These are phyloP conservation scores for Buceros bicornis DNA, from an alignment of 2,797 vertebrate species.

Conservation along the genomic window DNA sequence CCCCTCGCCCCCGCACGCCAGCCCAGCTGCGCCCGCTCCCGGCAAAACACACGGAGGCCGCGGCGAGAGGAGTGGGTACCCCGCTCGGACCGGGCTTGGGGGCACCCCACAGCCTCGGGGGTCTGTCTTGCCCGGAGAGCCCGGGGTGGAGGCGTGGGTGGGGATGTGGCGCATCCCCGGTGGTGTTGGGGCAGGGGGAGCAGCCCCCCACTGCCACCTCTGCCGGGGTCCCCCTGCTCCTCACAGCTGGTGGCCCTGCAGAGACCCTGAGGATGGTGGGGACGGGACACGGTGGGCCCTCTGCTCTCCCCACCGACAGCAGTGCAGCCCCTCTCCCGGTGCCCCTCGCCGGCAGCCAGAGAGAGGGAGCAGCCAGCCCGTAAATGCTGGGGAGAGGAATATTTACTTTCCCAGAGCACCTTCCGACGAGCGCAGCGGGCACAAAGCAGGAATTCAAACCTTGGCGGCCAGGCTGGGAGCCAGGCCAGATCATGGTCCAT, in stretches of 20 bases:
- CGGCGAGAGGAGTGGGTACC: background rate
- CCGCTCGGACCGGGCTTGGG: rapidly evolving
- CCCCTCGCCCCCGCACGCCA: slow-evolving; percentile 44
- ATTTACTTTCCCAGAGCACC: slow-evolving; percentile 71
- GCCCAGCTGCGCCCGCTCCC: slow-evolving; percentile 26
- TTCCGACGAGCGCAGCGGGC: background rate
- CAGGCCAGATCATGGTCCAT: background rate
- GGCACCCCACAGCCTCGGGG: background rate
- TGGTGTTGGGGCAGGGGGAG: rapidly evolving
- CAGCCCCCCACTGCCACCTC: background rate
- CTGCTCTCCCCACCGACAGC: background rate
- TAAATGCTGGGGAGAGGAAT: background rate
- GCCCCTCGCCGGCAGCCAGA: background rate
- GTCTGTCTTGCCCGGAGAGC: background rate
- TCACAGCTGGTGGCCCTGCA: rapidly evolving
- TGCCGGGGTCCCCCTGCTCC: background rate
- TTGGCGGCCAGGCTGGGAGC: slow-evolving; percentile 2
- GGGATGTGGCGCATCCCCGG: background rate
- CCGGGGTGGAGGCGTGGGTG: rapidly evolving
- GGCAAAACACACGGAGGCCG: background rate
- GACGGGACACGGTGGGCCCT: background rate
- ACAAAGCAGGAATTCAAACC: slow-evolving; percentile 63
- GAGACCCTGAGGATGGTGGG: background rate
- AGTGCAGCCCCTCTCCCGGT: slow-evolving; percentile 1
- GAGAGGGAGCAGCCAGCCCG: slow-evolving; percentile 11